A percentile compares a stretch with the other conserved stretches of the same genome.
Conservation (phyloP, 1,140 invertebrate species). For the Drosophila simulans region DNA sequence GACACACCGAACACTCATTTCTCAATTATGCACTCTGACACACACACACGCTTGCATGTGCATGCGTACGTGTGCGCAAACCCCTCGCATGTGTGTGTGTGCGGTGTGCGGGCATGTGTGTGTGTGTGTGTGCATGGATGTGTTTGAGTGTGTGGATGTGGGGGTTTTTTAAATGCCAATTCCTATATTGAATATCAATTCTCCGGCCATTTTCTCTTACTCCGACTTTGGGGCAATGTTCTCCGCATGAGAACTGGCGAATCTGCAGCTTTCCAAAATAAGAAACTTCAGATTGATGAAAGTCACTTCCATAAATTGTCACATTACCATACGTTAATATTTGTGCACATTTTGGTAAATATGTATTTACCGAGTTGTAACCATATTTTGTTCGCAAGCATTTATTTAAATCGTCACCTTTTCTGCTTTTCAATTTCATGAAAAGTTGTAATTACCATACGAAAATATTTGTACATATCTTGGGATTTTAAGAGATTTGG, state of each 20-base stretch:
- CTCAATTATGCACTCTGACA: slow-evolving; percentile 16
- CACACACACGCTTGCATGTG: slow-evolving; percentile 20
- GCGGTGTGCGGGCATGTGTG: slow-evolving; percentile 3
- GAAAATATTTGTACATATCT: no score
- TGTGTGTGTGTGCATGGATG: slow-evolving; percentile 1
- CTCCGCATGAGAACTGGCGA: not conserved
- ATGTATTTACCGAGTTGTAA: not conserved
- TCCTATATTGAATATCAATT: slow-evolving; percentile 42
- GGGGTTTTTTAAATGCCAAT: slow-evolving; percentile 26
- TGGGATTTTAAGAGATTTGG: no score
- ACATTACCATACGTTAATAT: not conserved
- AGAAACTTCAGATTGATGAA: no score
- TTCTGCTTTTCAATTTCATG: not conserved
- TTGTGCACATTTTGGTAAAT: not conserved
- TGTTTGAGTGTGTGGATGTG: slow-evolving; percentile 11
- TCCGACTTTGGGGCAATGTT: slow-evolving; percentile 19
- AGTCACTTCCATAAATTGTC: no score
- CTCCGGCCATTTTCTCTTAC: slow-evolving; percentile 24
- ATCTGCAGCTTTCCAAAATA: not conserved
- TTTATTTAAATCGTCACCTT: not conserved
- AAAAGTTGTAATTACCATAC: no score
- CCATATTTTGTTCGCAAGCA: not conserved
- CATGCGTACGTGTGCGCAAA: slow-evolving; percentile 7
- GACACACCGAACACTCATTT: slow-evolving; percentile 4
- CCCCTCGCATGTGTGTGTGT: not conserved